Percentiles rank a stretch among this genome's conserved stretches.
phyloP scores from a whole-genome alignment of 2,888 invertebrate genomes.

The Lasiommata megera region DNA sequence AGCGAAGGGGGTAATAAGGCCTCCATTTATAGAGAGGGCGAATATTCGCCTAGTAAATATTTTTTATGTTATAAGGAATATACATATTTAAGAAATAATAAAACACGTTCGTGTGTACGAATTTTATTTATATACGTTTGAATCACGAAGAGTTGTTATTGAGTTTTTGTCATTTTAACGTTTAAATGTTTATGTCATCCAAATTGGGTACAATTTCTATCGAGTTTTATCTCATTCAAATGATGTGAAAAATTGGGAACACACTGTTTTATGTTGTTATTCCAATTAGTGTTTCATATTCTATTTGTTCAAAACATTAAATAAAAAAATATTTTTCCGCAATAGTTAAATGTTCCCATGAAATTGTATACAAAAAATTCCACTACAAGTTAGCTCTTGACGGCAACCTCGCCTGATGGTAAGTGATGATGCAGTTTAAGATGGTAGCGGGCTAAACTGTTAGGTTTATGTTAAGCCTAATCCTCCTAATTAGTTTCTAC shows the following conservation, averaged over 20 bases:
- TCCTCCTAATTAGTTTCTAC: no score
- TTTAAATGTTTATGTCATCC: background rate
- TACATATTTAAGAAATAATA: no score
- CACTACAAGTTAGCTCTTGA: no score
- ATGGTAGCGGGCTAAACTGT: no score
- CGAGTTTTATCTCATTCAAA: background rate
- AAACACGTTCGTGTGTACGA: no score
- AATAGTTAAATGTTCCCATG: background rate
- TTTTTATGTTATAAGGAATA: background rate
- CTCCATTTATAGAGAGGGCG: constrained; percentile 3
- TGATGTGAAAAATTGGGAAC: background rate
- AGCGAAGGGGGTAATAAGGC: background rate
- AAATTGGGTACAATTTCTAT: background rate
- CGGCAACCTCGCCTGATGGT: no score
- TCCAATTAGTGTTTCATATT: background rate
- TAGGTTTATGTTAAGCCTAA: no score
- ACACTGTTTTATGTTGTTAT: background rate
- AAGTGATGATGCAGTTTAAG: no score
- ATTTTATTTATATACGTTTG: no score
- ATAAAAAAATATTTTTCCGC: background rate
- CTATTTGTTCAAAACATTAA: background rate
- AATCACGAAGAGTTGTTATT: no score
- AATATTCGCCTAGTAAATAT: background rate
- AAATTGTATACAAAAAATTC: background rate
- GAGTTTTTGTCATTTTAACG: no score